Percentiles rank a stretch among this genome's conserved stretches.
phyloP scores from a whole-genome alignment of 2,113 vertebrate species.

The Ctenomys sociabilis region DNA sequence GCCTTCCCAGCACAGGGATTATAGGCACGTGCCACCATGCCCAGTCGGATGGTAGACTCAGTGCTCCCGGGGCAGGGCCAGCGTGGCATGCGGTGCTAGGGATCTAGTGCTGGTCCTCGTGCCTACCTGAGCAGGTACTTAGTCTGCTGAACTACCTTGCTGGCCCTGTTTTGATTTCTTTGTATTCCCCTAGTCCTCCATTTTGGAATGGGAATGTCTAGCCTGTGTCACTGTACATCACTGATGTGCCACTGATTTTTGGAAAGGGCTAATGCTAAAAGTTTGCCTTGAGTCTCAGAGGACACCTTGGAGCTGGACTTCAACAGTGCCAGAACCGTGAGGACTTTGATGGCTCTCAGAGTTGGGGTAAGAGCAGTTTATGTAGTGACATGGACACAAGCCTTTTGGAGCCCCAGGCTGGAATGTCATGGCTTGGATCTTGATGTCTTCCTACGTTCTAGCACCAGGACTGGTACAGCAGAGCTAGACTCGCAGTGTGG shows the following conservation, averaged over 20 bases:
- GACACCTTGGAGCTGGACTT: not conserved
- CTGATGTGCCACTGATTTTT: not conserved
- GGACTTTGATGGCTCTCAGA: not conserved
- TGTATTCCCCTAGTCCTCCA: not conserved
- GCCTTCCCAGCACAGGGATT: no score
- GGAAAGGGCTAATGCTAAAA: not conserved
- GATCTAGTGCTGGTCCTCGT: no score
- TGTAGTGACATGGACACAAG: not conserved
- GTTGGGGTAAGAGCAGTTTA: not conserved
- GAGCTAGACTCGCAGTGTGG: not conserved
- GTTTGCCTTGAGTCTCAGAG: not conserved
- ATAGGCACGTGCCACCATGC: no score
- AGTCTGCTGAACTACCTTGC: no score
- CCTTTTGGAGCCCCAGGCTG: not conserved
- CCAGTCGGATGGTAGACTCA: no score
- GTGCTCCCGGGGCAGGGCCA: no score
- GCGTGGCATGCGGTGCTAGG: no score
- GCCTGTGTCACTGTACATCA: not conserved
- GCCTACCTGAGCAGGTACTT: no score
- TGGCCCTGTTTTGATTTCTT: not conserved
- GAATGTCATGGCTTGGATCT: not conserved
- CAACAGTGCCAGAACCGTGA: not conserved
- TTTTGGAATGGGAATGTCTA: not conserved
- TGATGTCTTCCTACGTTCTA: not conserved
- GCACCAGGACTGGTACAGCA: not conserved